A percentile compares a stretch with the other conserved stretches of the same genome.
Evolutionary conservation across 2,113 vertebrate genomes (phyloP).

Genomic region (Platysternon megacephalum): DNA sequence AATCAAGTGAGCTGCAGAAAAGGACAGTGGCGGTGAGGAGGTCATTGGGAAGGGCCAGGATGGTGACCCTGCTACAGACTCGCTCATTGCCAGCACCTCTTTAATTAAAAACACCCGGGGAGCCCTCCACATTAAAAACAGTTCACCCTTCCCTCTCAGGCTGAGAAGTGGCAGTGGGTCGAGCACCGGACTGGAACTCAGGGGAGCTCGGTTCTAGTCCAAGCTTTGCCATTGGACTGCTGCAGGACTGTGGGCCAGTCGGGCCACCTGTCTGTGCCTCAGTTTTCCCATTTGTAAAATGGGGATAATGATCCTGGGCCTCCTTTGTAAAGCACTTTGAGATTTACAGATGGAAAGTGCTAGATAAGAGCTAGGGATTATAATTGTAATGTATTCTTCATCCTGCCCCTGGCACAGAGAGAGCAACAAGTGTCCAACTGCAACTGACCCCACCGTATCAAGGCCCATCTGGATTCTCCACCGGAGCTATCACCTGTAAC

Average conservation of each 20-base stretch:
- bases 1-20: neutral
- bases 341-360: too few species aligned
- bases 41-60: neutral
- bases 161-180: neutral
- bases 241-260: neutral
- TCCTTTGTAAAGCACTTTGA: neutral
- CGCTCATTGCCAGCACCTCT: neutral
- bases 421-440: too few species aligned
- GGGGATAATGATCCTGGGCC: neutral
- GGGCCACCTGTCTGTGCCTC: rapidly evolving
- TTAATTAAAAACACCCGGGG: neutral
- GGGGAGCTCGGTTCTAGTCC: neutral
- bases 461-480: neutral
- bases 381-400: too few species aligned
- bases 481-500: neutral
- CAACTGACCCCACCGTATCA: neutral
- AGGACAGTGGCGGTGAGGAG: neutral
- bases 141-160: too few species aligned
- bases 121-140: neutral
- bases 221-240: neutral
- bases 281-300: neutral
- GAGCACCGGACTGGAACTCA: neutral
- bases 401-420: too few species aligned
- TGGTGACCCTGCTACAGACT: neutral
- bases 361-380: too few species aligned